Evolutionary conservation across 2,888 invertebrate genomes (phyloP), one percentile per base, ranked within the genome.

Genomic region (Scaptomyza cyrtandrae): DNA sequence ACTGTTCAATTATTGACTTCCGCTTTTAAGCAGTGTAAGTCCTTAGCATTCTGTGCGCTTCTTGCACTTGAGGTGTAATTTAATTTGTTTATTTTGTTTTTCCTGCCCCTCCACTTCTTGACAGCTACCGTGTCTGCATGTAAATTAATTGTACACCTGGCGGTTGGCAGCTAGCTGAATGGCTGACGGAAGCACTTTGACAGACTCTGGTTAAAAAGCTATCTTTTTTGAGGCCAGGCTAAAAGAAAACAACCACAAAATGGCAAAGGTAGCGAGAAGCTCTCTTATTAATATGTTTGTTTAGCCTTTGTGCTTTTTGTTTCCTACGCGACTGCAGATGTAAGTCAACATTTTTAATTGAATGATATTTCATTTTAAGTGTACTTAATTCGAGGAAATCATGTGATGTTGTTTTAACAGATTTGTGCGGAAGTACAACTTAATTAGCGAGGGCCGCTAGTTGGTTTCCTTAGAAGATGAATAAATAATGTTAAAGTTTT

Each of bases 251-350:
- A 60, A 57, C 45, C 24, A 48, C 33, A 43, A 48, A 44, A 39
- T 33, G 43, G 29, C 45, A 56, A 24, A 39, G 35, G 43, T n/a
- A 44, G 13, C 55, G 33, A 60, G 64, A 68, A 77, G 62, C 61
- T 67, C 74, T 74, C 67, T 86, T 88, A 86, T 86, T 86, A 86
- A 88, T 86, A 76, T 84, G 86, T 88, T 86, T 88, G 88, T 69
- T 88, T 67, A 71, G 86, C 83, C 77, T 72, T 73, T 71, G 72
- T 70, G 67, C 70, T 55, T 55, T 54, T 53, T 14, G 48, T n/a
- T n/a, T n/a, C n/a, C n/a, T n/a, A n/a, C n/a, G n/a, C n/a, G n/a
- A n/a, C n/a, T n/a, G n/a, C n/a, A n/a, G n/a, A n/a, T n/a, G n/a
- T n/a, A n/a, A 78, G 66, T 67, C 69, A 75, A 71, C 69, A 75